Conservation (phyloP, 2,888 invertebrate species). For the Lithophane leautieri region DNA sequence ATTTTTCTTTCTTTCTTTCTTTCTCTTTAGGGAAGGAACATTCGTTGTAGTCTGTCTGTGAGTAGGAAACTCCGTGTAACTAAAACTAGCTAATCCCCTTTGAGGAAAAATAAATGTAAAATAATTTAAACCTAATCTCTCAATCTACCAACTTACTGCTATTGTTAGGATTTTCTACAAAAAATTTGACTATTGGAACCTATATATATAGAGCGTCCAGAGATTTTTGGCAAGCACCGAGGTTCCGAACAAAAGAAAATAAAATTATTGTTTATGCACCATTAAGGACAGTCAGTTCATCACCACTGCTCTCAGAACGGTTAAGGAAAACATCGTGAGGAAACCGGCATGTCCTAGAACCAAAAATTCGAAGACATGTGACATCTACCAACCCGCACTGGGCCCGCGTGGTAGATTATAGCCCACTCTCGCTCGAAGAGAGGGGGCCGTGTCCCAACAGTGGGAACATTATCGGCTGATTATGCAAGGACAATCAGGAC, state of each 20-base stretch:
- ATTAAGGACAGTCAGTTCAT: background rate
- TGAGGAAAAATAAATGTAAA: constrained; percentile 1
- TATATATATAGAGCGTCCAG: background rate
- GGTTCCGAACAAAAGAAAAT: background rate
- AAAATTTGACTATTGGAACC: background rate
- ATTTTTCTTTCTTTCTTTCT: no score
- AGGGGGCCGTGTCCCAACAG: no score
- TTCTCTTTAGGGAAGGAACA: background rate
- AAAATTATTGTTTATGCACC: background rate
- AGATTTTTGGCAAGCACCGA: constrained; percentile 17
- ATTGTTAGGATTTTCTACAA: background rate
- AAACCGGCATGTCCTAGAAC: no score
- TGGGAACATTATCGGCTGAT: no score
- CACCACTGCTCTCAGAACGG: no score
- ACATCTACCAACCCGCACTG: no score
- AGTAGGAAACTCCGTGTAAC: background rate
- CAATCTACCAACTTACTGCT: background rate
- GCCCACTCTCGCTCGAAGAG: no score
- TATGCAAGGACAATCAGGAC: no score
- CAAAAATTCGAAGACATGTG: no score
- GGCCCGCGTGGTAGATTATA: no score
- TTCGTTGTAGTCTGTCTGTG: background rate
- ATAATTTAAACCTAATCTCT: background rate
- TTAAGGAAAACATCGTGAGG: no score
- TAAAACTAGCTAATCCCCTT: background rate